Percentiles rank a stretch among this genome's conserved stretches.
These are phyloP conservation scores for Drosophila chauvacae DNA, from an alignment of 1,140 invertebrate genomes.

Conservation along the genomic window DNA sequence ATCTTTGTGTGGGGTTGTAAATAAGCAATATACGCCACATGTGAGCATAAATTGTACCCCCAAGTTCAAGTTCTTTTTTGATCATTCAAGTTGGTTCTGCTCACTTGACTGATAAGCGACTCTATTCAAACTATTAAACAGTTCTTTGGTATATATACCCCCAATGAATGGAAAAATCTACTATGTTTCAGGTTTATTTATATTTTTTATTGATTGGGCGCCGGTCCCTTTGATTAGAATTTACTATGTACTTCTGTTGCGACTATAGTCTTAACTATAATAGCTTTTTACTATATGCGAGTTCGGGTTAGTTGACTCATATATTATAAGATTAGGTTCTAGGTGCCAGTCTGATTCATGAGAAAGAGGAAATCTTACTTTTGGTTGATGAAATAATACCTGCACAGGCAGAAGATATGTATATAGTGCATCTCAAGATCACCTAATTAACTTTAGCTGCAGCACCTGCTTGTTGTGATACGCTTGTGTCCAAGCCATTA, in stretches of 20 bases:
- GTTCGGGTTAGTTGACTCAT: conserved; percentile 18
- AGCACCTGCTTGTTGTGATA: neutral
- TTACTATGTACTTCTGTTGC: conserved; percentile 33
- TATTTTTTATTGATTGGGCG: conserved; percentile 2
- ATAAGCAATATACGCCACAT: conserved; percentile 7
- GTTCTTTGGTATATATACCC: conserved; percentile 2
- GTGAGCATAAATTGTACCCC: neutral
- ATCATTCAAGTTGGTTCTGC: conserved; percentile 12
- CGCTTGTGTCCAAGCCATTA: neutral
- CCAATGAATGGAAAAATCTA: conserved; percentile 28
- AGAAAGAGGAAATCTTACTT: neutral
- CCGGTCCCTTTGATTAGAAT: conserved; percentile 32
- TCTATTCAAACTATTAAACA: conserved; percentile 3
- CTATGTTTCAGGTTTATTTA: conserved; percentile 15
- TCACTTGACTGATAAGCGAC: conserved; percentile 36
- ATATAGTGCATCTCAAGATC: neutral
- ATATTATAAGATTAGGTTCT: conserved; percentile 24
- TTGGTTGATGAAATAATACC: conserved; percentile 7
- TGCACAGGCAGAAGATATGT: neutral
- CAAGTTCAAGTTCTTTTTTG: conserved; percentile 1
- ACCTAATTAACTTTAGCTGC: neutral
- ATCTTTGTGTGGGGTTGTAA: neutral
- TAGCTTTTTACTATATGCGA: neutral
- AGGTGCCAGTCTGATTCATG: conserved; percentile 14
- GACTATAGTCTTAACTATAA: conserved; percentile 13